A percentile compares a stretch with the other conserved stretches of the same genome.
These are phyloP conservation scores for Sigmodon hispidus DNA, from an alignment of 2,113 vertebrate species.

Conservation along the genomic window DNA sequence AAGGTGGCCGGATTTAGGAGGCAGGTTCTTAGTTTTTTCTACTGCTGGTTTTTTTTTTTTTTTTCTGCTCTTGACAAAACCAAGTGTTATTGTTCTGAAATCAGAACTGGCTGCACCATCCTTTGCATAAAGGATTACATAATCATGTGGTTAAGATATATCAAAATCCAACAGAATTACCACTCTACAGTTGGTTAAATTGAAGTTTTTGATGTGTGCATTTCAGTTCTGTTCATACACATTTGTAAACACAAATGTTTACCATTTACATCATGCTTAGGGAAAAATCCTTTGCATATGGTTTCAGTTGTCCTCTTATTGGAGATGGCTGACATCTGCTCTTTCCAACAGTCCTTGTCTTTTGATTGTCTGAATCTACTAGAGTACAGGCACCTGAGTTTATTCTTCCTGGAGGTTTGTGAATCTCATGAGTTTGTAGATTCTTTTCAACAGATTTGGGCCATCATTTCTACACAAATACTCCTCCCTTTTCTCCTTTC, in stretches of 20 bases:
- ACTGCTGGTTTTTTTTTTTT: not conserved
- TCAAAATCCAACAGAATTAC: not conserved
- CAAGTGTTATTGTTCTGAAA: constrained; percentile 45
- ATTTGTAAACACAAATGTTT: not conserved
- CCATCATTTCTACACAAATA: not conserved
- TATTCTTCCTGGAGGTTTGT: not conserved
- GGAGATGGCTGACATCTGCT: not conserved
- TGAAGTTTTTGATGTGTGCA: not conserved
- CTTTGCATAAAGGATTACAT: not conserved
- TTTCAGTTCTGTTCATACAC: not conserved
- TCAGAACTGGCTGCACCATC: not conserved
- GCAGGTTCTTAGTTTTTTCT: not conserved
- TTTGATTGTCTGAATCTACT: not conserved
- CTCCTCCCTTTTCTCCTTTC: not conserved
- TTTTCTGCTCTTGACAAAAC: not conserved
- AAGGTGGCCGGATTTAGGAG: not conserved
- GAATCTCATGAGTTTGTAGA: not conserved
- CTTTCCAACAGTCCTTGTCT: not conserved
- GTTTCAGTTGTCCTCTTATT: not conserved
- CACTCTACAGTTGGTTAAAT: not conserved
- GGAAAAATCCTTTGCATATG: not conserved
- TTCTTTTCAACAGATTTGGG: not conserved
- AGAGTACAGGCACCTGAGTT: not conserved
- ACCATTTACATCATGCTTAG: not conserved
- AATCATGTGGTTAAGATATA: not conserved